Base-by-base conservation (phyloP, 2,797 vertebrate genomes). In the Pelobates cultripes region DNA sequence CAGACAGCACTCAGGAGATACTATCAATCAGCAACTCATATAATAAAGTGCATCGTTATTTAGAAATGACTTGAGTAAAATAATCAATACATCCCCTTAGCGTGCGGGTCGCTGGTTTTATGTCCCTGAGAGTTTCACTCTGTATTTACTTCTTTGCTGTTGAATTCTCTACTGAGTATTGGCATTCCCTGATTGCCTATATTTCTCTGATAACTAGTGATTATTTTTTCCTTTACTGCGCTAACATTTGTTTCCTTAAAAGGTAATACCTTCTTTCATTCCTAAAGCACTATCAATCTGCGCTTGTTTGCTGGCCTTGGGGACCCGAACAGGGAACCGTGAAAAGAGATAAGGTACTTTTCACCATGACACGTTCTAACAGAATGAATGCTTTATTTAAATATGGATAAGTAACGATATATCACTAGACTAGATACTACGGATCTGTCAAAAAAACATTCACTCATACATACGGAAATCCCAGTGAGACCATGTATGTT, bases 11-110 rank as follows among this genome's bases (percentile, higher is more conserved):
- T 57, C 55, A 0, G 3, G 42, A 81, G 66, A 63, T 61, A 47
- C 15, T 53, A 80, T 75, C 72, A 55, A 57, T 57, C 66, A 75
- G 57, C 41, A 9, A 28, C 64, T 81, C 74, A 75, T 64, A 61
- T 75, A 42, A 57, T 61, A 75, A 47, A 80, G 71, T 80, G 73
- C 73, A n/a, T 73, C 14, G 4, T 81, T 75, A 51, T 43, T 81
- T 66, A 70, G 61, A 44, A 80, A 68, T 55, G 78, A 74, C 78
- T 80, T 57, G 60, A 68, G 71, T 74, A 51, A 70, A 75, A 81
- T 47, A 81, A 81, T 81, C 79, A 63, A 81, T 81, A 81, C 64
- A 70, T 75, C 72, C 75, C 79, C 79, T 70, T 60, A 10, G 64
- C 60, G 53, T 69, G 66, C 47, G 10, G 47, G 47, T 6, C 47